phyloP scores from a whole-genome alignment of 2,113 vertebrate genomes.

The Sorex araneus region DNA sequence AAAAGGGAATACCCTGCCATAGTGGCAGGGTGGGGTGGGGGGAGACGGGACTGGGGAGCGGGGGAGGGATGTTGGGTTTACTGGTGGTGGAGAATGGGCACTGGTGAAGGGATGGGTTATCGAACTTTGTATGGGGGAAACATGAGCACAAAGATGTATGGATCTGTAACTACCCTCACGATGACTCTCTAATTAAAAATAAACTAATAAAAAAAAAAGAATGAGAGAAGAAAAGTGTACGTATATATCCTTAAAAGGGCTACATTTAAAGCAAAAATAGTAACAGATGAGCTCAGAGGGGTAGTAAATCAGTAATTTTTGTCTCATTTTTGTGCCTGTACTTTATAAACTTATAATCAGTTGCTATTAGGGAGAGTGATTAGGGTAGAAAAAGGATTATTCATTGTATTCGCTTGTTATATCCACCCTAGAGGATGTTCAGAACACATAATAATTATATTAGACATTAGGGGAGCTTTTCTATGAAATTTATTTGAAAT shows the following conservation, averaged over 20 bases:
- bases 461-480: slow-evolving; percentile 61
- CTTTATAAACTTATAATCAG: slow-evolving; percentile 30
- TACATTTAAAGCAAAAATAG: slow-evolving; percentile 8
- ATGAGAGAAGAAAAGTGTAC: no score
- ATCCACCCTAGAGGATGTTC: slow-evolving; percentile 44
- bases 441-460: slow-evolving; percentile 27
- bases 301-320: slow-evolving; percentile 8
- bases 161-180: no score
- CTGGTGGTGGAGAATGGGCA: no score
- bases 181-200: no score
- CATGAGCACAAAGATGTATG: no score
- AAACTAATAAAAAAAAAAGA: no score
- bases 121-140: no score
- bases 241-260: slow-evolving; percentile 31
- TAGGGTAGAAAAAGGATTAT: slow-evolving; percentile 19
- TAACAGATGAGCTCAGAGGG: slow-evolving; percentile 23
- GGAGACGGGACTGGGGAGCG: no score
- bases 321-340: neutral
- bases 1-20: no score
- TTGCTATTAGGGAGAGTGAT: neutral
- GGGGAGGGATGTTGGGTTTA: no score
- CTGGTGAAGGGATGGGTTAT: no score
- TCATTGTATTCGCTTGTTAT: slow-evolving; percentile 47
- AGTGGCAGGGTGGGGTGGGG: no score
- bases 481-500: slow-evolving; percentile 21